Percentiles rank a stretch among this genome's conserved stretches.
Conservation (phyloP, 2,113 vertebrate genomes). For the Upupa epops region DNA sequence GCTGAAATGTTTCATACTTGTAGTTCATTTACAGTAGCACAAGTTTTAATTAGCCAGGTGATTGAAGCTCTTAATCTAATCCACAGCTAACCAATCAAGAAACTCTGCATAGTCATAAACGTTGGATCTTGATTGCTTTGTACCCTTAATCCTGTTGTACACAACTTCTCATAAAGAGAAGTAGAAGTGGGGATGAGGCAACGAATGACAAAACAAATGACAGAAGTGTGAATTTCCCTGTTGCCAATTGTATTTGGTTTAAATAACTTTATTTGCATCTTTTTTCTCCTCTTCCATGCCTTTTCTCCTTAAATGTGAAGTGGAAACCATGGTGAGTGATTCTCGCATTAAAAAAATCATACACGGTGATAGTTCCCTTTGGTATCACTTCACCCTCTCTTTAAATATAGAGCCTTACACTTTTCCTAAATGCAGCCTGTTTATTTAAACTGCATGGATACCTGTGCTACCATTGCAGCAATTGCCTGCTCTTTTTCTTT, state of each 20-base stretch:
- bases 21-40: background rate
- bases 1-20: constrained; percentile 13
- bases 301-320: constrained; percentile 38
- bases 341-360: background rate
- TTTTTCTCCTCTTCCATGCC: background rate
- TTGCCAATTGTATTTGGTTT: background rate
- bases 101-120: background rate
- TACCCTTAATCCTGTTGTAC: background rate
- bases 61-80: constrained; percentile 60
- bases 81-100: background rate
- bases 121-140: background rate
- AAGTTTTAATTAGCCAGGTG: constrained; percentile 49
- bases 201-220: background rate
- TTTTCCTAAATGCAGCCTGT: background rate
- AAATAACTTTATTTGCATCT: constrained; percentile 51
- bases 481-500: background rate
- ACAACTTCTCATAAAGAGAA: background rate
- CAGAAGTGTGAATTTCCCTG: background rate
- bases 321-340: constrained; percentile 71
- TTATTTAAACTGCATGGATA: background rate
- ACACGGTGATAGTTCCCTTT: background rate
- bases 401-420: background rate
- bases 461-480: background rate
- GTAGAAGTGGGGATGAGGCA: background rate
- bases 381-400: background rate